Evolutionary conservation across 1,140 invertebrate genomes (phyloP).

Genomic region (Oryctes rhinoceros): DNA sequence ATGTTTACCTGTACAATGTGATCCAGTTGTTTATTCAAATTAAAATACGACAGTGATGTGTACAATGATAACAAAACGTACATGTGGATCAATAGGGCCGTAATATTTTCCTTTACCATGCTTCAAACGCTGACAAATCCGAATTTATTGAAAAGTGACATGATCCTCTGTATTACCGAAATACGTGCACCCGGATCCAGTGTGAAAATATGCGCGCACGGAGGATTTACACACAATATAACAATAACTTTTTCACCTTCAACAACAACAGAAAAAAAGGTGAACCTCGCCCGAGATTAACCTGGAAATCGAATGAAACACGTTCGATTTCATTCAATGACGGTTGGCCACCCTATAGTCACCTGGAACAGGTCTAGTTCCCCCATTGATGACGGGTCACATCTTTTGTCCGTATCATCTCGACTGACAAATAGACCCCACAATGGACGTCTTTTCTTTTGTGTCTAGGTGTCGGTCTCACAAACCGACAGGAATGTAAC

Average conservation of each 20-base stretch:
- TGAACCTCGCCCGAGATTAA: slow-evolving; percentile 31
- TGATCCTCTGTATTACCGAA: slow-evolving; percentile 23
- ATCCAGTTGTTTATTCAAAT: slow-evolving; percentile 4
- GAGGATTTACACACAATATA: slow-evolving; percentile 26
- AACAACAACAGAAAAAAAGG: background rate
- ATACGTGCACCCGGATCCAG: slow-evolving; percentile 17
- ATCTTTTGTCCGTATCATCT: slow-evolving; percentile 39
- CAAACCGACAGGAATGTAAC: slow-evolving; percentile 37
- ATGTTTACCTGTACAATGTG: background rate
- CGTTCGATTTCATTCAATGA: slow-evolving; percentile 40
- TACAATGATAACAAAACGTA: background rate
- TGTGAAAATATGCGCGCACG: slow-evolving; percentile 36
- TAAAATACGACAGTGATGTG: background rate
- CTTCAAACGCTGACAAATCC: slow-evolving; percentile 16
- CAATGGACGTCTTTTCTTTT: slow-evolving; percentile 31
- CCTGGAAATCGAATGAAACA: slow-evolving; percentile 40
- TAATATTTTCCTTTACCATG: background rate
- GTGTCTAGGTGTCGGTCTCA: slow-evolving; percentile 34
- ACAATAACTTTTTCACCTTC: slow-evolving; percentile 23
- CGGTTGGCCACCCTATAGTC: slow-evolving; percentile 29
- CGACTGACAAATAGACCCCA: slow-evolving; percentile 39
- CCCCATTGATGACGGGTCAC: slow-evolving; percentile 29
- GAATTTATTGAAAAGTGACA: slow-evolving; percentile 36
- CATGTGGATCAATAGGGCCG: background rate
- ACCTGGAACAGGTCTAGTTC: slow-evolving; percentile 39